Percentiles rank a stretch among this genome's conserved stretches.
Conservation (phyloP, 2,797 vertebrate genomes). For the Hippoglossus hippoglossus region DNA sequence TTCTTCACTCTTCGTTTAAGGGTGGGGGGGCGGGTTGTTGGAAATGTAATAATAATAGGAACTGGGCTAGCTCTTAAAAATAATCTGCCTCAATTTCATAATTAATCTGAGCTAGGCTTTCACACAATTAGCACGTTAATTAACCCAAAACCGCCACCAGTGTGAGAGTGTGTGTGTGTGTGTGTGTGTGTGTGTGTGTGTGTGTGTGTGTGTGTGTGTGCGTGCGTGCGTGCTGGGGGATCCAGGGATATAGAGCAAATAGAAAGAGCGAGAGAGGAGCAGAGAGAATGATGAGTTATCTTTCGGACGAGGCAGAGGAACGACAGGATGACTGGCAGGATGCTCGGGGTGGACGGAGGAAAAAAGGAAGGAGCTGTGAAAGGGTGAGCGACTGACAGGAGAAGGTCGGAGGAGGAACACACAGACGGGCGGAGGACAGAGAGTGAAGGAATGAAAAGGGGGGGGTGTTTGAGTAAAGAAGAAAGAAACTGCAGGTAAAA, state of each 20-base stretch:
- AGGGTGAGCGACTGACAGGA: not conserved
- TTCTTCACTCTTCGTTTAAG: too few relatives aligned
- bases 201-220: not conserved
- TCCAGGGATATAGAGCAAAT: not conserved
- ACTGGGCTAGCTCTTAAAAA: conserved; percentile 63
- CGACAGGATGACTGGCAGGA: conserved; percentile 8
- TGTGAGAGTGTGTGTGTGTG: conserved; percentile 2
- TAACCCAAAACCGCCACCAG: conserved; percentile 81
- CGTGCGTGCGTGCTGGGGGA: not conserved
- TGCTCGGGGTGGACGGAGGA: conserved; percentile 10
- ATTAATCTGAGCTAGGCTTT: conserved; percentile 80
- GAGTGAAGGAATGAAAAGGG: conserved; percentile 1
- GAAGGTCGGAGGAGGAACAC: not conserved
- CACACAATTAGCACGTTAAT: conserved; percentile 82
- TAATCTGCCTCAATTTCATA: conserved; percentile 83
- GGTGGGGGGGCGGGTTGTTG: not conserved
- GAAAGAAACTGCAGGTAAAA: conserved; percentile 30
- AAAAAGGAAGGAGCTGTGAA: conserved; percentile 1
- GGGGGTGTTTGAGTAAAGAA: conserved; percentile 9
- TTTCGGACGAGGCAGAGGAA: not conserved
- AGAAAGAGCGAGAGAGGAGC: not conserved
- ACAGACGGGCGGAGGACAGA: conserved; percentile 5
- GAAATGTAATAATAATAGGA: conserved; percentile 50
- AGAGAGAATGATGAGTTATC: not conserved
- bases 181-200: not conserved